Conservation (phyloP, 2,113 vertebrate genomes). For the Cygnus buccinator region DNA sequence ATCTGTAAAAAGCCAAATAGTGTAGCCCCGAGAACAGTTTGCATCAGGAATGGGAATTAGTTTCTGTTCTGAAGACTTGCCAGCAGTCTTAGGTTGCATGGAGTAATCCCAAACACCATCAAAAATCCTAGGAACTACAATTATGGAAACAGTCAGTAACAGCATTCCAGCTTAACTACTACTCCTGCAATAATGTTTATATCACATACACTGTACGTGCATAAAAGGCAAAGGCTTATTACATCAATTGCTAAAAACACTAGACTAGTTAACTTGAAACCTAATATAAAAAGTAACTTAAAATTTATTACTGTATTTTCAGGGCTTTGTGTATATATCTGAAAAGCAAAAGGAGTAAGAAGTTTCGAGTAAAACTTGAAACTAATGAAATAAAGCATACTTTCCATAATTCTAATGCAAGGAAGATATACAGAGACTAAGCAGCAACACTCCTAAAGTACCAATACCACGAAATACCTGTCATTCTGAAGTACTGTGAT, state of each 20-base stretch:
- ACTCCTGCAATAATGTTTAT: not conserved
- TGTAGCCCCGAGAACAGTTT: not conserved
- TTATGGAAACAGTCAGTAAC: not conserved
- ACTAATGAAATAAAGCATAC: not conserved
- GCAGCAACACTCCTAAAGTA: not conserved
- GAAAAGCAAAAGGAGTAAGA: not conserved
- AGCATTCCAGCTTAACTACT: not conserved
- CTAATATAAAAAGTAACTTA: not conserved
- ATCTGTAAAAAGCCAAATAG: not conserved
- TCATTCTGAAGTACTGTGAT: not conserved
- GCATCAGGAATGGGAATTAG: not conserved
- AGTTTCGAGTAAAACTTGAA: not conserved
- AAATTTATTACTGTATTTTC: not conserved
- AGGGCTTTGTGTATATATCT: accelerated
- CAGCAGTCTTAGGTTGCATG: not conserved
- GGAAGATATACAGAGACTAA: not conserved
- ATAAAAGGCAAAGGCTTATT: not conserved
- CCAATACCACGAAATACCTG: not conserved
- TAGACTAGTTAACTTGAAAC: not conserved
- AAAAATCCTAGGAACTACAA: not conserved
- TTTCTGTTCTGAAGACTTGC: not conserved
- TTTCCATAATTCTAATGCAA: not conserved
- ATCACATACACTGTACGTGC: not conserved
- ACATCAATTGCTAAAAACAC: accelerated
- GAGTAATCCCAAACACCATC: not conserved